Evolutionary conservation across 2,113 vertebrate species (phyloP).

Genomic region (Nicator chloris): DNA sequence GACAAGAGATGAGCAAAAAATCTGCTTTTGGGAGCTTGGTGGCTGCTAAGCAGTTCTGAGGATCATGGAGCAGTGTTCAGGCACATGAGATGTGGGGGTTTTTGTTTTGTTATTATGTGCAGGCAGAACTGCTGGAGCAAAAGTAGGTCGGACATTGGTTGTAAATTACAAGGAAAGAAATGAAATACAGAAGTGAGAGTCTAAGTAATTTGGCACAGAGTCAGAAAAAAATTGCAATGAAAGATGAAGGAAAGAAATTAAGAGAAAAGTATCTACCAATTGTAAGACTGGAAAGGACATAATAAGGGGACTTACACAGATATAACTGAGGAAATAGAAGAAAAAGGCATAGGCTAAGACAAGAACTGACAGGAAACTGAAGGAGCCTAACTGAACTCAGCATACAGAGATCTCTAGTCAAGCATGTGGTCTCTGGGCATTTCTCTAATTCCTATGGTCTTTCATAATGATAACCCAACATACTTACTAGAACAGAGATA

Average conservation of each 20-base stretch:
- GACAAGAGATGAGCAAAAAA: background rate
- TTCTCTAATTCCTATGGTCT: background rate
- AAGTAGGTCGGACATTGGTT: background rate
- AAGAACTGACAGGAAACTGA: background rate
- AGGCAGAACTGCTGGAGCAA: background rate
- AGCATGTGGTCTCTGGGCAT: background rate
- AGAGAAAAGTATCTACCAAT: background rate
- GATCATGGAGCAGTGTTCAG: background rate
- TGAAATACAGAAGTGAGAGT: background rate
- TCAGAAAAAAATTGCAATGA: background rate
- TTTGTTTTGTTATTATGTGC: background rate
- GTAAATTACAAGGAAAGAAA: background rate
- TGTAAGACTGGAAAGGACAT: background rate
- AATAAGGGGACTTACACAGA: background rate
- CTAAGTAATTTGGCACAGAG: background rate
- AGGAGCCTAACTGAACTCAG: background rate
- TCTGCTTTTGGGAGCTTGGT: background rate
- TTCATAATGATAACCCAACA: background rate
- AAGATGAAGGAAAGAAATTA: background rate
- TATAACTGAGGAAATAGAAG: background rate
- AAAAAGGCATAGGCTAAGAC: background rate
- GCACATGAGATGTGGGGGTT: rapidly evolving
- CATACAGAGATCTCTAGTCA: background rate
- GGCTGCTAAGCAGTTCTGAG: background rate
- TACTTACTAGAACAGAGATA: background rate